Conservation (phyloP, 1,140 invertebrate genomes). For the Caenorhabditis brenneri region DNA sequence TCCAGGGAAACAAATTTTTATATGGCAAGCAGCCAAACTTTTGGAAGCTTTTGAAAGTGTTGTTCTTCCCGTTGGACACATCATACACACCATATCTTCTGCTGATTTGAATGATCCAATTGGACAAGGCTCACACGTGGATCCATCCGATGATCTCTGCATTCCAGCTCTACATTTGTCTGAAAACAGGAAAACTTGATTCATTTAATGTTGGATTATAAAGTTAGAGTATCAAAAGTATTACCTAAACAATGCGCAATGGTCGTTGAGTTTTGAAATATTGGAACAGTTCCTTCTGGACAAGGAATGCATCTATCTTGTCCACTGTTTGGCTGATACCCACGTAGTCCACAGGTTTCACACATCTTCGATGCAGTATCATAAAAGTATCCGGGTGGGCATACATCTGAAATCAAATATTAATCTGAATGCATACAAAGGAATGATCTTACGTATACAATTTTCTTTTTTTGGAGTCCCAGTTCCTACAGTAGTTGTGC, state of each 20-base stretch:
- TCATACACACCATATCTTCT: slow-evolving; percentile 44
- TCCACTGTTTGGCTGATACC: slow-evolving; percentile 49
- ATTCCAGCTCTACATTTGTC: slow-evolving; percentile 52
- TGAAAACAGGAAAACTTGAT: slow-evolving; percentile 11
- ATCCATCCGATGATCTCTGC: slow-evolving; percentile 42
- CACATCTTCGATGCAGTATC: slow-evolving; percentile 38
- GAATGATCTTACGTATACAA: slow-evolving; percentile 24
- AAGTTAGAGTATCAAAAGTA: neutral
- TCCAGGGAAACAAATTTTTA: slow-evolving; percentile 45
- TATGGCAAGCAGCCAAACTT: slow-evolving; percentile 23
- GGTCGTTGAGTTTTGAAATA: slow-evolving; percentile 42
- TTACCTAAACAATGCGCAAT: slow-evolving; percentile 45
- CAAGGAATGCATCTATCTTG: slow-evolving; percentile 35
- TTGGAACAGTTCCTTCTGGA: slow-evolving; percentile 43
- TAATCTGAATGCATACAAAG: neutral
- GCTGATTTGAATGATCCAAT: slow-evolving; percentile 46
- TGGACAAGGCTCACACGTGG: slow-evolving; percentile 46
- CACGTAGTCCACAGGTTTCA: slow-evolving; percentile 41
- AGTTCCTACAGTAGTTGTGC: slow-evolving; percentile 35
- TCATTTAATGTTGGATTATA: no score
- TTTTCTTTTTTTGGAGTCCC: slow-evolving; percentile 4
- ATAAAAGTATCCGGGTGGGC: slow-evolving; percentile 44
- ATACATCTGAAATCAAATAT: slow-evolving; percentile 27
- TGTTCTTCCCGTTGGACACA: slow-evolving; percentile 47
- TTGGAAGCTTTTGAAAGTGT: slow-evolving; percentile 32